phyloP scores from a whole-genome alignment of 2,888 invertebrate genomes.

The Hedychridium roseum region DNA sequence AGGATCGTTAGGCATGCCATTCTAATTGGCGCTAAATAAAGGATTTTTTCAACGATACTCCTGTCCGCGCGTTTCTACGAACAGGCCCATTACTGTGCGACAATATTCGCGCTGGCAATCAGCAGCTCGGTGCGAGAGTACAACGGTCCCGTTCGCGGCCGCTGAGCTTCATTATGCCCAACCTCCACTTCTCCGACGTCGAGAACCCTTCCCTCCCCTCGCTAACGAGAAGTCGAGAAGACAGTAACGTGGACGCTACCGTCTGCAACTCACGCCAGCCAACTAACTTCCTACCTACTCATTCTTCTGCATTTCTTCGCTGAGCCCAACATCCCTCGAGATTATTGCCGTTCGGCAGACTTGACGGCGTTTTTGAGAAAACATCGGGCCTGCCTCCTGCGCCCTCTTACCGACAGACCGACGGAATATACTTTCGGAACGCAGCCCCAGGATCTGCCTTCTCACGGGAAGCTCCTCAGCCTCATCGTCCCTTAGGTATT shows the following conservation, averaged over 20 bases:
- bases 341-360: background rate
- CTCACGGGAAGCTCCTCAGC: constrained; percentile 34
- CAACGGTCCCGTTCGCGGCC: constrained; percentile 41
- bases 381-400: constrained; percentile 11
- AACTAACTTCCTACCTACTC: background rate
- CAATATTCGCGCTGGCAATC: constrained; percentile 54
- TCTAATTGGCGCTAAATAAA: constrained; percentile 55
- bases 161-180: constrained; percentile 37
- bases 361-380: constrained; percentile 3
- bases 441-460: constrained; percentile 29
- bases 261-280: background rate
- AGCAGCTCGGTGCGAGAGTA: constrained; percentile 48
- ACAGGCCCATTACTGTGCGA: constrained; percentile 49
- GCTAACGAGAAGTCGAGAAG: no score
- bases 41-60: constrained; percentile 42
- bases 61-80: constrained; percentile 35
- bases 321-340: no score
- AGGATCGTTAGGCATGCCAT: constrained; percentile 32
- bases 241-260: no score
- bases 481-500: constrained; percentile 38
- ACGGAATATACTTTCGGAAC: constrained; percentile 36
- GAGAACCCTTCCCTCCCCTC: constrained; percentile 15
- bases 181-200: constrained; percentile 22
- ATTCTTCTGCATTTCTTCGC: background rate
- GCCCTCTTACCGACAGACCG: constrained; percentile 25